phyloP scores from a whole-genome alignment of 1,140 invertebrate species.

The Caenorhabditis inopinata region DNA sequence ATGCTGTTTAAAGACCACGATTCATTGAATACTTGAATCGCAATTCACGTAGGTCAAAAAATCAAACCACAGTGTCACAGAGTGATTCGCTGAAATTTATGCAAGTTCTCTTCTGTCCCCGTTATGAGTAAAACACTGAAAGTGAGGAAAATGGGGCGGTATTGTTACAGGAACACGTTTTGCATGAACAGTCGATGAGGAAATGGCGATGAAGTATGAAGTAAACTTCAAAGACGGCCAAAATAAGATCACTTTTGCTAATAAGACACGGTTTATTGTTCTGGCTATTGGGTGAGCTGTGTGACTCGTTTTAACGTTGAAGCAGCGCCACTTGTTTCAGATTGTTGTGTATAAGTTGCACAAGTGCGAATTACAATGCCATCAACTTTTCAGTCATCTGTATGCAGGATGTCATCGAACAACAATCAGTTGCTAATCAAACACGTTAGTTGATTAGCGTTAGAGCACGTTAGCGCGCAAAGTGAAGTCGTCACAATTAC shows the following conservation, averaged over 20 bases:
- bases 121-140: neutral
- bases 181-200: neutral
- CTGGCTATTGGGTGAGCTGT: neutral
- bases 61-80: neutral
- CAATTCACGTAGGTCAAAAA: neutral
- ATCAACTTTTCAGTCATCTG: conserved; percentile 10
- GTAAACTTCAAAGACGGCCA: too few relatives aligned
- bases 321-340: too few relatives aligned
- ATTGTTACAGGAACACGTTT: neutral
- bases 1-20: too few relatives aligned
- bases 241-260: neutral
- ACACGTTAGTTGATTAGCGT: neutral
- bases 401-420: neutral
- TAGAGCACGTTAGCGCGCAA: too few relatives aligned
- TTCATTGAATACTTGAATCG: too few relatives aligned
- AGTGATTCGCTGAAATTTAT: conserved; percentile 10
- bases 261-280: conserved; percentile 10
- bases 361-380: neutral
- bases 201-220: neutral
- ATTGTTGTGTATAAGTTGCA: neutral
- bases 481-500: too few relatives aligned
- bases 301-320: too few relatives aligned
- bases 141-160: neutral
- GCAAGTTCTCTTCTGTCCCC: neutral
- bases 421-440: neutral